Conservation (phyloP, 2,113 vertebrate species). For the Ameiurus melas region DNA sequence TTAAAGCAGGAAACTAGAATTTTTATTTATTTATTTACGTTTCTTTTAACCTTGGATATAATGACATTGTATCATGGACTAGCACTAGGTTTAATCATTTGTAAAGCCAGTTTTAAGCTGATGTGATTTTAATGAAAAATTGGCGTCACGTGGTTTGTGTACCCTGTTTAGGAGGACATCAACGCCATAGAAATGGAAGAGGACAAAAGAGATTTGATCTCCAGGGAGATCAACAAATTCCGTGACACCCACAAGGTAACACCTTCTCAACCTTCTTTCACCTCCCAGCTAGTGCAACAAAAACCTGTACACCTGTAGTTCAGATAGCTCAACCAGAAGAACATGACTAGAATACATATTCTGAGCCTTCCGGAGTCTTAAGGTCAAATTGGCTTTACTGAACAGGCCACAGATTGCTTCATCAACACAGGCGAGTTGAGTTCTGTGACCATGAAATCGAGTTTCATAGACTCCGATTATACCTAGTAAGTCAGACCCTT, state of each 20-base stretch:
- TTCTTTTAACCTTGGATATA: background rate
- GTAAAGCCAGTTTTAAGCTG: background rate
- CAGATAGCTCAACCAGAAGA: constrained; percentile 22
- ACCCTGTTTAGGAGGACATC: constrained; percentile 85
- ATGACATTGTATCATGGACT: background rate
- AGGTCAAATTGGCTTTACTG: constrained; percentile 22
- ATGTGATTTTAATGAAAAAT: background rate
- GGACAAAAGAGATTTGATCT: constrained; percentile 99
- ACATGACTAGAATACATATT: constrained; percentile 32
- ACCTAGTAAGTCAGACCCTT: constrained; percentile 17
- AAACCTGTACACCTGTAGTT: constrained; percentile 32
- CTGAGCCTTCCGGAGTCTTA: constrained; percentile 27
- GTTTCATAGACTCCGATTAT: constrained; percentile 15
- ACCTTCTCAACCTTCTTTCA: constrained; percentile 43
- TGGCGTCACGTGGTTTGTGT: background rate
- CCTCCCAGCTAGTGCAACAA: constrained; percentile 30
- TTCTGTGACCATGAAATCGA: constrained; percentile 8
- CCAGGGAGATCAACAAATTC: constrained; percentile 99
- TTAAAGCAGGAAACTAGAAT: background rate
- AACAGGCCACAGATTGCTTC: constrained; percentile 15
- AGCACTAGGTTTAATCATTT: background rate
- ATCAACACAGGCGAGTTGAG: background rate
- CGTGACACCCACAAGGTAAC: constrained; percentile 99
- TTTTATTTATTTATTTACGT: too few relatives aligned
- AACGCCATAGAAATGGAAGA: constrained; percentile 99